These are phyloP conservation scores for Fulmarus glacialis DNA, from an alignment of 2,113 vertebrate species.

Conservation along the genomic window DNA sequence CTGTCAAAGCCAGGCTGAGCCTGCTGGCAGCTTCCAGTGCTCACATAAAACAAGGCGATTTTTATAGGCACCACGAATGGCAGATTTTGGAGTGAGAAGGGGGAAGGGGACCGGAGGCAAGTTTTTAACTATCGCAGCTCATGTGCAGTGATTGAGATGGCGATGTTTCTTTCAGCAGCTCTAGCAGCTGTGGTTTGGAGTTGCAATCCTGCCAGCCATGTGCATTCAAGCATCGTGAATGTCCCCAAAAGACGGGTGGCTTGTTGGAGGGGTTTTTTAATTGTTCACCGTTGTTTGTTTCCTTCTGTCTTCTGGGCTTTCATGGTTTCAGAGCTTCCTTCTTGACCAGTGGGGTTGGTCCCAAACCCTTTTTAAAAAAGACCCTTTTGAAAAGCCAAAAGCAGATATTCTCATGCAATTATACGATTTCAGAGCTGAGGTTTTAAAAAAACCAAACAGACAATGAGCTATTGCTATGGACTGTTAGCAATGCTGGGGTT, in stretches of 20 bases:
- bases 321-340: neutral
- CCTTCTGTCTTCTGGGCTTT: neutral
- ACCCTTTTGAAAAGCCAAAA: neutral
- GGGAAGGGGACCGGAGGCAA: neutral
- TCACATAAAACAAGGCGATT: neutral
- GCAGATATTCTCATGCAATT: neutral
- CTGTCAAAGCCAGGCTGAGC: neutral
- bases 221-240: neutral
- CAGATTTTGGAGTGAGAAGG: neutral
- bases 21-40: neutral
- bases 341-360: neutral
- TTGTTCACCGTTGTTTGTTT: neutral
- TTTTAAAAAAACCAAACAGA: neutral
- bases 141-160: neutral
- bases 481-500: neutral
- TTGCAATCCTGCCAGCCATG: neutral
- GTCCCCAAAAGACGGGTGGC: neutral
- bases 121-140: neutral
- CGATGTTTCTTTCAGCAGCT: neutral
- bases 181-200: neutral
- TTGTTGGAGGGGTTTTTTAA: neutral
- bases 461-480: neutral
- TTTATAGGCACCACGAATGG: neutral
- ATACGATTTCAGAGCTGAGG: neutral
- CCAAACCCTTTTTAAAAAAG: neutral